Evolutionary conservation across 2,888 invertebrate species (phyloP).

Genomic region (Gymnosoma rotundatum): DNA sequence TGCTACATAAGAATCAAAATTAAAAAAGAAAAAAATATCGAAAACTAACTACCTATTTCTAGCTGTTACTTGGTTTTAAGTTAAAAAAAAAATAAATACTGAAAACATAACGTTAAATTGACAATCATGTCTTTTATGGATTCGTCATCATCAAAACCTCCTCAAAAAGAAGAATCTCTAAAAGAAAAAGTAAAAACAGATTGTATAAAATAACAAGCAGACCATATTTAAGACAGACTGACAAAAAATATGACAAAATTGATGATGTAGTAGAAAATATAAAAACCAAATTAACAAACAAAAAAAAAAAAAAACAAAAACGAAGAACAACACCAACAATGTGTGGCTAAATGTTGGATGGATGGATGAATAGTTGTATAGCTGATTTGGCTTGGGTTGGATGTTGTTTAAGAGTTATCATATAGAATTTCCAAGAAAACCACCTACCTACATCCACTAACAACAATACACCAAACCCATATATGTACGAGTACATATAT

Average conservation of each 20-base stretch:
- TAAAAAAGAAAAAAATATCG: neutral
- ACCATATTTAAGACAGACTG: slow-evolving; percentile 31
- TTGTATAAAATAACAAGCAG: slow-evolving; percentile 32
- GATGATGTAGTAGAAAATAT: slow-evolving; percentile 61
- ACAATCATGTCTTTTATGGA: slow-evolving; percentile 60
- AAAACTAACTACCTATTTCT: slow-evolving; percentile 13
- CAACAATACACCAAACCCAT: slow-evolving; percentile 14
- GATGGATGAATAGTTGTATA: neutral
- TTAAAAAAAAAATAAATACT: neutral
- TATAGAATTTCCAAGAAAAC: slow-evolving; percentile 68
- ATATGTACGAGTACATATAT: too few relatives aligned
- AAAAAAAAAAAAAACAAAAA: slow-evolving; percentile 25
- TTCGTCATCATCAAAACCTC: slow-evolving; percentile 57
- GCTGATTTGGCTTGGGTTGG: slow-evolving; percentile 35
- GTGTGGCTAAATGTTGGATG: slow-evolving; percentile 31
- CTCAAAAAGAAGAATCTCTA: slow-evolving; percentile 16
- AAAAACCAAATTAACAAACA: slow-evolving; percentile 4
- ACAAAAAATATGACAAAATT: slow-evolving; percentile 60
- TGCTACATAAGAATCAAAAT: neutral
- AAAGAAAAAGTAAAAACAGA: slow-evolving; percentile 12
- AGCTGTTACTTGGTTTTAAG: slow-evolving; percentile 16
- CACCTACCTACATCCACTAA: slow-evolving; percentile 59
- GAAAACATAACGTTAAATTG: slow-evolving; percentile 39
- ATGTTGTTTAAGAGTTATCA: slow-evolving; percentile 47
- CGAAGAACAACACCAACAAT: slow-evolving; percentile 23